Evolutionary conservation across 2,888 invertebrate species (phyloP), one percentile per base, ranked within the genome.

Genomic region (Spodoptera picta): DNA sequence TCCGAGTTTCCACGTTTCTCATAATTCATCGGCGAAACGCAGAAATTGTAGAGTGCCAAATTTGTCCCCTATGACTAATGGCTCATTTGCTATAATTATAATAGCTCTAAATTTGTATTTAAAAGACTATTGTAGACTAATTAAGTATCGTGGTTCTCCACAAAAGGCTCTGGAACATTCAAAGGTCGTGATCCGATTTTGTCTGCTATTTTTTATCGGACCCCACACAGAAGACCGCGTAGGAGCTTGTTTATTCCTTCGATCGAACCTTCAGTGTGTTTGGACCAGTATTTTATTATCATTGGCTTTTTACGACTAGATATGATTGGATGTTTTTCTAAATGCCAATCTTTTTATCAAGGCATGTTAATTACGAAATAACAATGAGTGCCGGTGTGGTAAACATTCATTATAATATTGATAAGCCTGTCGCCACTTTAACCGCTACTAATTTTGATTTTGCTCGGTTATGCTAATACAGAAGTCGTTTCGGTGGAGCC

Each of bases 391-490:
- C 41, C 49, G 45, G 24, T 24, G 50, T 63, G 41, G 56, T 67
- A 73, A 69, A 72, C 56, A 59, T 42, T 47, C 43, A 70, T 64
- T 63, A 64, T 63, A 66, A 61, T 56, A 53, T 67, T 65, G 68
- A 60, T 53, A 60, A 63, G 52, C 65, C 58, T 14, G 50, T 47
- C 56, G 41, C 41, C 9, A 53, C 56, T 24, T 46, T 48, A 60
- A 54, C 59, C 52, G 49, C 65, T 56, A 24, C 50, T 64, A 78
- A 66, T 67, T 41, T 62, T 51, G 51, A 55, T 63, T 64, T 51
- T 79, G 78, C 44, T 68, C 43, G 74, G 63, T 68, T 81, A 84
- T 83, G 82, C 67, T 80, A 86, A 88, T 85, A 71, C 78, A 79
- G 76, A 68, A 81, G 82, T 73, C 65, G 59, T 49, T 41, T 65